A percentile compares a stretch with the other conserved stretches of the same genome.
These are phyloP conservation scores for Halocynthia roretzi DNA, from an alignment of 23 tunicate genomes.

Conservation along the genomic window DNA sequence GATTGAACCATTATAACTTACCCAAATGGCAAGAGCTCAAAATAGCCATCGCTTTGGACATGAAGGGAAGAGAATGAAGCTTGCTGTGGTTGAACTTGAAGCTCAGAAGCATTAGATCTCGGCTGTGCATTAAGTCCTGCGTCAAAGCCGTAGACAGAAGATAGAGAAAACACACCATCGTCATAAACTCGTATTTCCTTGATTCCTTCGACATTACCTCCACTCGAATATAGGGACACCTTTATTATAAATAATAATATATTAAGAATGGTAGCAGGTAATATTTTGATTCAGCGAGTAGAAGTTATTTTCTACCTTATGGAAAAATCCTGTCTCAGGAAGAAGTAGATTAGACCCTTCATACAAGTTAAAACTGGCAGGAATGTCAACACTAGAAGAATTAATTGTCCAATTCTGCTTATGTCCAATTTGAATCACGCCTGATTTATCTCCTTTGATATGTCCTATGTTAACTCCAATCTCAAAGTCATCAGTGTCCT, in stretches of 20 bases:
- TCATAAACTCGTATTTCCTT: constrained; percentile 15
- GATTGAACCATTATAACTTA: neutral
- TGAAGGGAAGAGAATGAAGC: constrained; percentile 5
- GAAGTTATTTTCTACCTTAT: neutral
- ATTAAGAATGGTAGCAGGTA: too few species aligned
- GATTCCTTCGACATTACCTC: constrained; percentile 21
- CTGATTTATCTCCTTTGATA: constrained; percentile 12
- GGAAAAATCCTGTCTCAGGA: constrained; percentile 22
- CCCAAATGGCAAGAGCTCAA: constrained; percentile 2
- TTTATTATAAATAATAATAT: neutral
- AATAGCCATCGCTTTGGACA: constrained; percentile 2
- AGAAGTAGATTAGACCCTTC: constrained; percentile 25
- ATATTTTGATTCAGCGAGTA: too few species aligned
- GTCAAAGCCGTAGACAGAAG: neutral
- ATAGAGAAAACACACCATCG: constrained; percentile 15
- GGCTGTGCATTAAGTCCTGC: constrained; percentile 13
- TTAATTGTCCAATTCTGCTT: constrained; percentile 17
- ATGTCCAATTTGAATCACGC: constrained; percentile 12
- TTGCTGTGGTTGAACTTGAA: neutral
- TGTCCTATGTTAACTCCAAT: constrained; percentile 10
- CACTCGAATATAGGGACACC: constrained; percentile 11
- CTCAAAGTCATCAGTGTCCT: too few species aligned
- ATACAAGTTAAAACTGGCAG: constrained; percentile 28
- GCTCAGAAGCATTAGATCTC: neutral
- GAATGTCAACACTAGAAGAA: constrained; percentile 20